A percentile compares a stretch with the other conserved stretches of the same genome.
These are phyloP conservation scores for Zapus hudsonius DNA, from an alignment of 2,113 vertebrate genomes.

Conservation along the genomic window DNA sequence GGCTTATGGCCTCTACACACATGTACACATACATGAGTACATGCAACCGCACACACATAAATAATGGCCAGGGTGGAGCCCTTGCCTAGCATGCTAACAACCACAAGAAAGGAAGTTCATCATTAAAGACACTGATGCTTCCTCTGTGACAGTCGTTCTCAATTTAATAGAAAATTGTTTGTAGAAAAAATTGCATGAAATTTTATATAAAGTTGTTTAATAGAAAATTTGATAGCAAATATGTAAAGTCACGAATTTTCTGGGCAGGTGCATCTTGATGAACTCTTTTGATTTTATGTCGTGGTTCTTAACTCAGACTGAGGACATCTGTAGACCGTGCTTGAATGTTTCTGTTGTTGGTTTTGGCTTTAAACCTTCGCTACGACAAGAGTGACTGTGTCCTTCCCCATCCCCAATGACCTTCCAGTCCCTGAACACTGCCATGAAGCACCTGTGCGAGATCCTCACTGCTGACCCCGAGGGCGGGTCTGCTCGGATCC, in stretches of 20 bases:
- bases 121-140: neutral
- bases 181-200: no score
- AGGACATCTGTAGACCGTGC: no score
- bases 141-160: neutral
- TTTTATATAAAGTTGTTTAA: no score
- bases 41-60: no score
- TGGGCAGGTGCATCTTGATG: neutral
- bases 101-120: neutral
- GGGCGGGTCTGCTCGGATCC: conserved; percentile 88
- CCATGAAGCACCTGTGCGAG: conserved; percentile 91
- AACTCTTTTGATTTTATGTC: neutral
- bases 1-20: no score
- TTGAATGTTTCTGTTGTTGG: neutral
- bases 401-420: no score
- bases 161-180: neutral
- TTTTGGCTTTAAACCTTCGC: neutral
- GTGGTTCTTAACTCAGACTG: no score
- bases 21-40: no score
- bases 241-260: neutral
- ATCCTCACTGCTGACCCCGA: conserved; percentile 91
- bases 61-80: neutral
- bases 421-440: conserved; percentile 86
- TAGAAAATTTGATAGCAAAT: no score
- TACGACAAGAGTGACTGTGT: neutral
- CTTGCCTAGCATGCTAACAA: neutral